phyloP scores from a whole-genome alignment of 2,888 invertebrate genomes.

The Eupsilia transversa region DNA sequence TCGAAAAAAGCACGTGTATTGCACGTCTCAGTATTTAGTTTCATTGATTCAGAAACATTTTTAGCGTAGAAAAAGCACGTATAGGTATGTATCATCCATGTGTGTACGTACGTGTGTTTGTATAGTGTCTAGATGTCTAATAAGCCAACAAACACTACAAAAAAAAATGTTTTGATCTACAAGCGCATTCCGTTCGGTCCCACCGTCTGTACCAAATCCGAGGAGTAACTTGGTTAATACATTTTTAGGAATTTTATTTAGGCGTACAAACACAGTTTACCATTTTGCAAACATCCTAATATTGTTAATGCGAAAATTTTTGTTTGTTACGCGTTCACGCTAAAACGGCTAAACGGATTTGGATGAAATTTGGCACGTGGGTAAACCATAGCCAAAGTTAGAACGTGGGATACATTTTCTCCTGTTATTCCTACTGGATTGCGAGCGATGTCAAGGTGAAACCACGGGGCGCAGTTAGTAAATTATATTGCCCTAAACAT shows the following conservation, averaged over 20 bases:
- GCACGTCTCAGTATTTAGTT: neutral
- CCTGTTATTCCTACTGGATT: too few relatives aligned
- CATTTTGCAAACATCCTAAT: neutral
- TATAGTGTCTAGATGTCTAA: neutral
- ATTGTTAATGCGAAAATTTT: too few relatives aligned
- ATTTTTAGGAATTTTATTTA: slow-evolving; percentile 6
- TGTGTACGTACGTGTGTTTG: neutral
- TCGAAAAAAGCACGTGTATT: neutral
- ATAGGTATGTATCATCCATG: neutral
- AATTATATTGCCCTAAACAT: neutral
- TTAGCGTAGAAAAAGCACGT: neutral
- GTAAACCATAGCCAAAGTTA: too few relatives aligned
- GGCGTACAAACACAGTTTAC: neutral
- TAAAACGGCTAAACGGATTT: too few relatives aligned
- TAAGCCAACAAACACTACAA: neutral
- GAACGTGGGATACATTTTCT: too few relatives aligned
- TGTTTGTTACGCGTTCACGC: too few relatives aligned
- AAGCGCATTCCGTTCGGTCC: neutral
- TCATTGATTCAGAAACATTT: neutral
- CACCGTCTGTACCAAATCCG: neutral
- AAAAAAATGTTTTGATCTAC: neutral
- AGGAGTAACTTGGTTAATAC: neutral
- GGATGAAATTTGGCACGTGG: too few relatives aligned
- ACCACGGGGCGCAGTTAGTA: too few relatives aligned
- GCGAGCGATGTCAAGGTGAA: too few relatives aligned